Conservation (phyloP, 1,140 invertebrate species). For the Mactra quadrangularis region DNA sequence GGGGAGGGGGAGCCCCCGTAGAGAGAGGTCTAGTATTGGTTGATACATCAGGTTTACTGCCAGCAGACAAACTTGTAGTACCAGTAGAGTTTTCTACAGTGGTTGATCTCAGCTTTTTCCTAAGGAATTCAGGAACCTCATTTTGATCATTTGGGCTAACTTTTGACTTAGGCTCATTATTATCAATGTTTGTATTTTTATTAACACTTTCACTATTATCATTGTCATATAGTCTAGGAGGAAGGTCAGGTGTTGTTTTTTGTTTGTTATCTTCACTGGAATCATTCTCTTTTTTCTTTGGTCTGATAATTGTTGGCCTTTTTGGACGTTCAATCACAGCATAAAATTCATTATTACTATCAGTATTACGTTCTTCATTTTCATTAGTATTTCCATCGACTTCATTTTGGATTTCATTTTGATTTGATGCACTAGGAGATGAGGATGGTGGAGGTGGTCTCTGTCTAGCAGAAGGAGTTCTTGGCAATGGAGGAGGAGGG, state of each 20-base stretch:
- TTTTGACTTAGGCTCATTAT: too few species aligned
- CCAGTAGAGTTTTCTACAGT: background rate
- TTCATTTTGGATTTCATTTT: slow-evolving; percentile 5
- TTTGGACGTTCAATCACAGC: slow-evolving; percentile 54
- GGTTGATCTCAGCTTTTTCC: slow-evolving; percentile 42
- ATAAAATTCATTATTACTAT: slow-evolving; percentile 37
- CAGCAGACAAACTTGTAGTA: background rate
- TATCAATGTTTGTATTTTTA: too few species aligned
- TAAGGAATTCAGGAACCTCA: slow-evolving; percentile 33
- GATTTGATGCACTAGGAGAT: slow-evolving; percentile 1
- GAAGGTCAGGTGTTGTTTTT: slow-evolving; percentile 4
- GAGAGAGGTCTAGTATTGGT: slow-evolving; percentile 17
- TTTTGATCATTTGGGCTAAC: background rate
- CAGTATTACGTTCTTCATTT: background rate
- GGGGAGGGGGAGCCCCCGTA: slow-evolving; percentile 14
- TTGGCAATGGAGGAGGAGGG: slow-evolving; percentile 28
- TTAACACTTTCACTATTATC: background rate
- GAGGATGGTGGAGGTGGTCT: background rate
- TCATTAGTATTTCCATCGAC: background rate
- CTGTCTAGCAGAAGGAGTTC: slow-evolving; percentile 1
- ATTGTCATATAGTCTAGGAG: background rate
- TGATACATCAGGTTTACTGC: background rate
- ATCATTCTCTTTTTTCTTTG: background rate
- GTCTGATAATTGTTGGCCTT: slow-evolving; percentile 60
- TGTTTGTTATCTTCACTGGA: background rate